Conservation (phyloP, 2,888 invertebrate genomes). For the Carterocephalus palaemon region DNA sequence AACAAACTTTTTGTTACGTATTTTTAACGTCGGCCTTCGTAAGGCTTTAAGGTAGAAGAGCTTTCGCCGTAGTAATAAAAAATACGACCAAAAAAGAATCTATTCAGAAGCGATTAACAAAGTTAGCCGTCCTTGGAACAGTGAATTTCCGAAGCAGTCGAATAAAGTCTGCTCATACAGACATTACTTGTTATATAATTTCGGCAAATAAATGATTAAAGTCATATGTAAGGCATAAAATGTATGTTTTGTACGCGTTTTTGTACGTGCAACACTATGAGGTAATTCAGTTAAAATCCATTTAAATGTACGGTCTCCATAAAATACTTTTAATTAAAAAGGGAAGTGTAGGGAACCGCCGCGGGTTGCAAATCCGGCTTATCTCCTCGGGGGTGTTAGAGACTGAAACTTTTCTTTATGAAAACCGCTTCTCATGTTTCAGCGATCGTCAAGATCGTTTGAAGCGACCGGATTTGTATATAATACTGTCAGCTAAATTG, state of each 20-base stretch:
- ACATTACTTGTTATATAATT: no score
- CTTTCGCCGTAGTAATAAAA: constrained; percentile 24
- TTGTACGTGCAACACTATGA: no score
- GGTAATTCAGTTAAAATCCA: no score
- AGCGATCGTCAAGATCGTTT: constrained; percentile 25
- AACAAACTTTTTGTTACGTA: constrained; percentile 1
- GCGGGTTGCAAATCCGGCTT: constrained; percentile 71
- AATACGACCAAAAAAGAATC: constrained; percentile 25
- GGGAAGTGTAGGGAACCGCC: constrained; percentile 50
- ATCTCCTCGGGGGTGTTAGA: constrained; percentile 51
- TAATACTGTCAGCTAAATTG: no score
- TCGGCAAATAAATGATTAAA: no score
- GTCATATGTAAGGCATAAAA: no score
- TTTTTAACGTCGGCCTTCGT: constrained; percentile 11
- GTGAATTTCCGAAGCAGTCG: no score
- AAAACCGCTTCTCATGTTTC: constrained; percentile 60
- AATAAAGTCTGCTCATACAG: no score
- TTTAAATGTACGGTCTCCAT: constrained; percentile 49
- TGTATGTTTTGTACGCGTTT: no score
- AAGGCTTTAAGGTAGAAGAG: constrained; percentile 10
- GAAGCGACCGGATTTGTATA: no score
- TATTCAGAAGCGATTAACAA: constrained; percentile 22
- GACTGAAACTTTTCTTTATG: constrained; percentile 55
- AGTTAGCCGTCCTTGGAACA: constrained; percentile 16
- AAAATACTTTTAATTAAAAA: constrained; percentile 73